Evolutionary conservation across 37 sponge, comb jelly and placozoan genomes (phyloP), one percentile per base, ranked within the genome.

Genomic region (Ephydatia muelleri): DNA sequence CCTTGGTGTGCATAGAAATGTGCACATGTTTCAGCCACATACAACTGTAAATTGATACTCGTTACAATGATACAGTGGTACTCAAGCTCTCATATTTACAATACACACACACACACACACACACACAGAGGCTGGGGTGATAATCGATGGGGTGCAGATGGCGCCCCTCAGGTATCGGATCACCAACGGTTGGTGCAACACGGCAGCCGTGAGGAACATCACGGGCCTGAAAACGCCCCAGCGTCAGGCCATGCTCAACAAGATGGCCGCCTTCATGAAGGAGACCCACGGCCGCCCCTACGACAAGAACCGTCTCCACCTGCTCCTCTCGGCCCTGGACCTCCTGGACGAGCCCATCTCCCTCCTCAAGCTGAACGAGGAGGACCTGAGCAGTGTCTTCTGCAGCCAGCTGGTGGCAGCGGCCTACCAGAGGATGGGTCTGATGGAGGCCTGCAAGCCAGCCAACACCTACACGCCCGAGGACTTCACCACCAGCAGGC

Each of bases 401-500:
- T 84, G 84, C 35, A 76, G 77, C 19, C 77, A 84, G 36, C 47
- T 84, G 76, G 84, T 84, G n/a, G 84, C 84, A 31, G 31, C 35
- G 0, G 76, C 77, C 25, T 84, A 84, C 66, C 84, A 84, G 34
- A 38, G 32, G 25, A 19, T 19, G 19, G 84, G 84, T 2, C 49
- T 84, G 13, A 34, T 84, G 27, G 77, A 48, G 9, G 21, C 21
- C 25, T 34, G 23, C 32, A 49, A 27, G 67, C 22, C 65, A 0
- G 13, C 81, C 26, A 80, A 67, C 32, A 33, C 31, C 38, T 80
- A 80, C 68, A 66, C 68, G 3, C 68, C 81, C 9, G 68, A 65
- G 13, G 81, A 80, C 36, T 80, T 80, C 39, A 32, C 68, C 25
- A 80, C 68, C 29, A 25, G 78, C 12, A n/a, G 78, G 30, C 19